A percentile compares a stretch with the other conserved stretches of the same genome.
These are phyloP conservation scores for Spizaetus ornatus DNA, from an alignment of 2,113 vertebrate species.

Conservation along the genomic window DNA sequence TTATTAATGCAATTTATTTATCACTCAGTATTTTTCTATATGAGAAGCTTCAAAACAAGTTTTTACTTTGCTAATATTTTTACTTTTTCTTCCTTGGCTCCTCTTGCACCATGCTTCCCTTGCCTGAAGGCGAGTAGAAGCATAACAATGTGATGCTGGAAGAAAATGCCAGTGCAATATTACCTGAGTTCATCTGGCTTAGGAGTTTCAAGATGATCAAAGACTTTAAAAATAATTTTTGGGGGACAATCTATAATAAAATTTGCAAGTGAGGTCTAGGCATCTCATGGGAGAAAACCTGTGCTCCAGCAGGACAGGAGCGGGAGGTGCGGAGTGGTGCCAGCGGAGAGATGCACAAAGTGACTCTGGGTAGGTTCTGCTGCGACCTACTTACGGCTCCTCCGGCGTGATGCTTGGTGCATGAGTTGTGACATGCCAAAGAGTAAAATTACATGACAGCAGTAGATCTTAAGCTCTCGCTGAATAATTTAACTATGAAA, in stretches of 20 bases:
- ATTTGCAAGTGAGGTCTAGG: background rate
- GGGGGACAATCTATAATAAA: background rate
- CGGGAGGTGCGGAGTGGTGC: background rate
- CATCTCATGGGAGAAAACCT: background rate
- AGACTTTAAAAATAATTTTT: background rate
- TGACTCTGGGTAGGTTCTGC: background rate
- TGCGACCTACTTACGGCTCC: background rate
- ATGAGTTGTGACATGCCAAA: background rate
- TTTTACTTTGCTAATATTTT: background rate
- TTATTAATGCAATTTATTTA: background rate
- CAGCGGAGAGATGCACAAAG: background rate
- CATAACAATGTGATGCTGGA: rapidly evolving
- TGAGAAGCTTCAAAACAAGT: background rate
- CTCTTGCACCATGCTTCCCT: background rate
- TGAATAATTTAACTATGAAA: background rate
- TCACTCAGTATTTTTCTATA: background rate
- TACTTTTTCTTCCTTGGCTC: background rate
- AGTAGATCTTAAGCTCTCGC: background rate
- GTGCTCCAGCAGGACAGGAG: background rate
- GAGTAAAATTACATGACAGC: background rate
- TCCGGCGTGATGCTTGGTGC: background rate
- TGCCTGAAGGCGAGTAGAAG: background rate
- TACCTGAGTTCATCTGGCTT: background rate
- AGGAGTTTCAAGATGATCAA: background rate
- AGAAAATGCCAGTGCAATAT: background rate